Evolutionary conservation across 2,797 vertebrate species (phyloP), one percentile per base, ranked within the genome.

Genomic region (Sparidentex hasta): DNA sequence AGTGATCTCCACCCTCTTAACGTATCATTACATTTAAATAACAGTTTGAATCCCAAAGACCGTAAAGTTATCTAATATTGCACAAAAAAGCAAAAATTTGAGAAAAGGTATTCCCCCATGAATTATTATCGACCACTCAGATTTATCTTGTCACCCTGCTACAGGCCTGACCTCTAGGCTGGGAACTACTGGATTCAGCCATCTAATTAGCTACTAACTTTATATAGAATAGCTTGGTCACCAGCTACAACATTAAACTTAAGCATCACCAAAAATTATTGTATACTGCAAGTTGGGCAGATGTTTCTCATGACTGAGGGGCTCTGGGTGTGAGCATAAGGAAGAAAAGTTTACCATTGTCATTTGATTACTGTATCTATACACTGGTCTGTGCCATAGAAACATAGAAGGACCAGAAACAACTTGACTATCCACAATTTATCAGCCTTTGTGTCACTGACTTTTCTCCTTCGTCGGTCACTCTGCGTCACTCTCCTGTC

Each of bases 381-480:
- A n/a, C n/a, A n/a, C n/a, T n/a, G n/a, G n/a, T n/a, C n/a, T n/a
- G 44, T 14, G 5, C 44, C 65, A 33, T 1, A n/a, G 23, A 18
- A 47, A 73, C 63, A 76, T 11, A 66, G 50, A 76, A 68, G 65
- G 17, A 74, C 20, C 58, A 85, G 71, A 72, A 71, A 73, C 68
- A 68, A 73, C 59, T 73, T 29, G 12, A 69, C 61, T 71, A 81
- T 82, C 62, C 52, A 3, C 52, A 57, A 83, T 85, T 82, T 70
- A 83, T 76, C 76, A 72, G 74, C 65, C 20, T 67, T 55, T 68
- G 52, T 88, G 54, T 59, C 21, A 57, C 65, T 27, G 65, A 58
- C 61, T 79, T 70, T 68, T 69, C 58, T 76, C 62, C 44, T 65
- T 54, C 77, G 85, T 88, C 80, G 25, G 50, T 80, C 87, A 54